phyloP scores from a whole-genome alignment of 2,797 vertebrate genomes.

The Bradypodion pumilum region DNA sequence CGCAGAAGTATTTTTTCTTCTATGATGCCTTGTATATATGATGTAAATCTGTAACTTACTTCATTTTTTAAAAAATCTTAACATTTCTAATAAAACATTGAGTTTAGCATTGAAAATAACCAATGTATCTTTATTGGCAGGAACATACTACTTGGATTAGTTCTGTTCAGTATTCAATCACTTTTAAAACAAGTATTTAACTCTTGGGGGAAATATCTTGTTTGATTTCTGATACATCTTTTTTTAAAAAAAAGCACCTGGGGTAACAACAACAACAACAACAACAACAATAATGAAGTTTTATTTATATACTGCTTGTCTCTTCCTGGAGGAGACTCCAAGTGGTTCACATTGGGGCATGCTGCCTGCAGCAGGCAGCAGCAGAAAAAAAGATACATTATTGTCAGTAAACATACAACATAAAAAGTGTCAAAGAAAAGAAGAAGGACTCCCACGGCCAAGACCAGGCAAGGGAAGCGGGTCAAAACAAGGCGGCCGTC shows the following conservation, averaged over 20 bases:
- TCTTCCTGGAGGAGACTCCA: too few relatives aligned
- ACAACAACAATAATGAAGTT: too few relatives aligned
- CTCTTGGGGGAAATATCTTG: background rate
- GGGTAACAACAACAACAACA: too few relatives aligned
- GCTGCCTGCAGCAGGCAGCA: too few relatives aligned
- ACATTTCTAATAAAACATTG: background rate
- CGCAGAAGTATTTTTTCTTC: background rate
- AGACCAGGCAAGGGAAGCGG: too few relatives aligned
- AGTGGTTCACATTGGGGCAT: too few relatives aligned
- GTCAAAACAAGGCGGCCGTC: too few relatives aligned
- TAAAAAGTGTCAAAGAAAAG: too few relatives aligned
- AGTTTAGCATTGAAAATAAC: background rate
- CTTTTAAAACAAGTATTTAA: background rate
- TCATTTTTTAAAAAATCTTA: background rate
- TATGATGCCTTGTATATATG: background rate
- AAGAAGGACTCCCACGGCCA: too few relatives aligned
- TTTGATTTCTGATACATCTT: accelerated
- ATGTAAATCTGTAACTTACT: background rate
- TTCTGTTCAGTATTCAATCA: background rate
- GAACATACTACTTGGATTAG: background rate
- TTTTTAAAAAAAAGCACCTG: background rate
- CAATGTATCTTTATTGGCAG: background rate
- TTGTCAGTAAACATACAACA: too few relatives aligned
- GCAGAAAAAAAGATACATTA: too few relatives aligned
- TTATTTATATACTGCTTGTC: too few relatives aligned